phyloP scores from a whole-genome alignment of 1,140 invertebrate genomes.

The Leptopilina clavipes region DNA sequence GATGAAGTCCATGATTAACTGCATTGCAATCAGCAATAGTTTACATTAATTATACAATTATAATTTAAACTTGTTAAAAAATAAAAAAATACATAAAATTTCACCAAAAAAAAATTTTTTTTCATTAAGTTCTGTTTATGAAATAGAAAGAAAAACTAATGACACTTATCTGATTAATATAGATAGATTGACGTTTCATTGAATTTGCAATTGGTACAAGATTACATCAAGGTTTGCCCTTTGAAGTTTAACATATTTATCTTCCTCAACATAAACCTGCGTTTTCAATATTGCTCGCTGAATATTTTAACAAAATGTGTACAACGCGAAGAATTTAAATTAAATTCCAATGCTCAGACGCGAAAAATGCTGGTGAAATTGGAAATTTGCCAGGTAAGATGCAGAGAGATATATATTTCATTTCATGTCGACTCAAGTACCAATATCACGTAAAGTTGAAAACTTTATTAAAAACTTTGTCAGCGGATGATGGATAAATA shows the following conservation, averaged over 20 bases:
- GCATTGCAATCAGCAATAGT: too few species aligned
- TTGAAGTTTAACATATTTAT: constrained; percentile 1
- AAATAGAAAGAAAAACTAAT: too few species aligned
- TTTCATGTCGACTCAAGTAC: constrained; percentile 21
- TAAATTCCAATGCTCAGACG: constrained; percentile 37
- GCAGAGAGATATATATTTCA: constrained; percentile 11
- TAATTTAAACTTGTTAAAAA: too few species aligned
- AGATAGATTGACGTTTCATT: too few species aligned
- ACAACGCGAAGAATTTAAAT: constrained; percentile 37
- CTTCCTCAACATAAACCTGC: background rate
- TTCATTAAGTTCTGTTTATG: too few species aligned
- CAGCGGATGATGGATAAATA: constrained; percentile 22
- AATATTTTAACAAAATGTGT: constrained; percentile 32
- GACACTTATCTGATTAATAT: too few species aligned
- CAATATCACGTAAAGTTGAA: constrained; percentile 30
- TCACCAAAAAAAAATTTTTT: too few species aligned
- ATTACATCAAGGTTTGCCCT: background rate
- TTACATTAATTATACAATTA: too few species aligned
- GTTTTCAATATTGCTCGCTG: constrained; percentile 5
- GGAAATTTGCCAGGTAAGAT: constrained; percentile 39
- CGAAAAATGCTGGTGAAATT: constrained; percentile 39
- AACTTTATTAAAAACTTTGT: constrained; percentile 31
- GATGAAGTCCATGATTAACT: too few species aligned
- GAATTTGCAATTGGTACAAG: too few species aligned
- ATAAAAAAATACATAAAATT: too few species aligned